Base-by-base conservation (phyloP, 1,140 invertebrate species). In the Dreissena rostriformis region DNA sequence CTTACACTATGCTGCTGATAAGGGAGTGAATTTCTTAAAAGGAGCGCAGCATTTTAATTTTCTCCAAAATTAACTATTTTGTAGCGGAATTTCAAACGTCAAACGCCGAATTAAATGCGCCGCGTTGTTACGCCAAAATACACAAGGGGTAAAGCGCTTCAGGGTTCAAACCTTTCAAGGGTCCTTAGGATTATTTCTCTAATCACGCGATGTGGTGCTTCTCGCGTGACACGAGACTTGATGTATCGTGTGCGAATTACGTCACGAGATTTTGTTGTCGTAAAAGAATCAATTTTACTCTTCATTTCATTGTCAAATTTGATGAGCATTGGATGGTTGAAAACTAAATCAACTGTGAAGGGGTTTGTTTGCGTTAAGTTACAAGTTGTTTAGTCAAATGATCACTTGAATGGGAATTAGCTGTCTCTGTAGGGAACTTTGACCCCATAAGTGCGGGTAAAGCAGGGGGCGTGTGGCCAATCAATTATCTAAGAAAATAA, bases 221-320 rank as follows among this genome's bases (percentile, higher is more conserved):
- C 57, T 61, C 57, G 57, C 22, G 57, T 51, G 77, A 24, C 67
- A 57, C 2, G 7, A 52, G 66, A 67, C 57, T 79, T 79, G 77
- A 79, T 66, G 65, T 51, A 57, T 79, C 66, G 67, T 66, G 66
- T 70, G 52, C 28, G 52, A 24, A 51, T 79, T 79, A 79, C 77
- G 77, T 79, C 77, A 79, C 39, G 11, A 28, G 53, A 29, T 57
- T 61, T 24, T 17, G 67, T n/a, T 14, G 5, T 71, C 49, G 22
- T 57, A 68, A 68, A 66, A 55, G 22, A 68, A 79, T 79, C 77
- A 79, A 79, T 79, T 79, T 79, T 66, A 68, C 70, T 22, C 65
- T 49, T 67, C 51, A 79, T 79, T 79, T 79, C 52, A 68, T 61
- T 79, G 77, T 79, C 77, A 79, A 70, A 39, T 79, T 79, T 79